These are phyloP conservation scores for Sabatieria punctata DNA, from an alignment of 2,888 invertebrate genomes.

Conservation along the genomic window DNA sequence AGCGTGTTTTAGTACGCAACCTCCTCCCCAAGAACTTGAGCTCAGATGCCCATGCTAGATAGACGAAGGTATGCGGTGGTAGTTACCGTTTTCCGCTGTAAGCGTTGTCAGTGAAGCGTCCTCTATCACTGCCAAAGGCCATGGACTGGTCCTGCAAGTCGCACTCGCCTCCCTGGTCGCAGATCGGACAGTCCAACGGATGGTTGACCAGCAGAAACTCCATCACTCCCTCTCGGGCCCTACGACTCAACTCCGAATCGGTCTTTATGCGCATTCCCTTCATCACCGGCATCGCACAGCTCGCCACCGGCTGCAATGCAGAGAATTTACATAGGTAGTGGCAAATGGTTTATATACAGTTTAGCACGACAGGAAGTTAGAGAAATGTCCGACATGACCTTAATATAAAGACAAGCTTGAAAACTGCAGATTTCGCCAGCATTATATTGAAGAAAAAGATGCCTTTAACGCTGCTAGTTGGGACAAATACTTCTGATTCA, in stretches of 20 bases:
- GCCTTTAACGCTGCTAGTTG: too few relatives aligned
- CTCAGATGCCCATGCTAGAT: too few relatives aligned
- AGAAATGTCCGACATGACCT: too few relatives aligned
- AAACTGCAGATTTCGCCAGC: too few relatives aligned
- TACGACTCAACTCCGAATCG: conserved; percentile 68
- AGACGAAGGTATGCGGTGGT: too few relatives aligned
- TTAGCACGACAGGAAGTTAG: too few relatives aligned
- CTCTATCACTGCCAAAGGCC: conserved; percentile 77
- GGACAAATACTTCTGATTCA: too few relatives aligned
- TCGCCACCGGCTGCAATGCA: conserved; percentile 63
- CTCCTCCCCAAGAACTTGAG: too few relatives aligned
- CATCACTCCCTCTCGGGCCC: conserved; percentile 58
- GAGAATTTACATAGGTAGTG: neutral
- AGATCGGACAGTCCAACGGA: conserved; percentile 96
- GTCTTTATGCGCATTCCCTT: conserved; percentile 96
- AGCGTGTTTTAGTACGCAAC: too few relatives aligned
- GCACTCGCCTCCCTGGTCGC: conserved; percentile 69
- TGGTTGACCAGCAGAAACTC: conserved; percentile 96
- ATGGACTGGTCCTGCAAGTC: conserved; percentile 88
- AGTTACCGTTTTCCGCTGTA: conserved; percentile 70
- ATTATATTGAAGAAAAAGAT: too few relatives aligned
- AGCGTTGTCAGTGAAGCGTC: conserved; percentile 76
- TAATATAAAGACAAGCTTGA: too few relatives aligned
- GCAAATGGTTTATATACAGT: too few relatives aligned
- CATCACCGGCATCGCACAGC: conserved; percentile 99